A percentile compares a stretch with the other conserved stretches of the same genome.
phyloP scores from a whole-genome alignment of 2,113 vertebrate species.

The Hippocampus guttulatus region DNA sequence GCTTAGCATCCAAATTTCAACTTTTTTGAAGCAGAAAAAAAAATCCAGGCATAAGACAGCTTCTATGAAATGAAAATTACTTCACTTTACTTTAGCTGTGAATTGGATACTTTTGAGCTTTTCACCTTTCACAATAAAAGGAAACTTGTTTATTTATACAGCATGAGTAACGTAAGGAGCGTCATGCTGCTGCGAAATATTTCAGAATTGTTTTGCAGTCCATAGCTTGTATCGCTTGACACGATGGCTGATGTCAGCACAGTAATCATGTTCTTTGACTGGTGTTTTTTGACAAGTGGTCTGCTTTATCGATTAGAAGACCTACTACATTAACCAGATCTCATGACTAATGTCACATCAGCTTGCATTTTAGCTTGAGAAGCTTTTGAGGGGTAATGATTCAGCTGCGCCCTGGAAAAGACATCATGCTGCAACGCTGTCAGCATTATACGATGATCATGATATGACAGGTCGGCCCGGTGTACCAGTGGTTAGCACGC shows the following conservation, averaged over 20 bases:
- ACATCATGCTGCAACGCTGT: constrained; percentile 12
- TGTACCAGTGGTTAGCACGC: no score
- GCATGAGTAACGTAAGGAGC: neutral
- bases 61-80: neutral
- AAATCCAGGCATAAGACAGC: neutral
- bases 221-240: neutral
- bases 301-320: constrained; percentile 7
- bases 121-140: neutral
- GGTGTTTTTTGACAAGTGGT: neutral
- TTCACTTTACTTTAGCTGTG: neutral
- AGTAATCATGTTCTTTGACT: neutral
- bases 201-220: neutral
- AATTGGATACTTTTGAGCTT: neutral
- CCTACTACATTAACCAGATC: neutral
- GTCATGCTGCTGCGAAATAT: neutral
- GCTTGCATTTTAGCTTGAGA: constrained; percentile 15
- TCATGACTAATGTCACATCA: constrained; percentile 15
- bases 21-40: neutral
- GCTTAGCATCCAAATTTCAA: neutral
- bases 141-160: neutral
- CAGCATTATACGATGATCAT: constrained; percentile 9
- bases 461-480: neutral
- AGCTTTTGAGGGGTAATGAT: constrained; percentile 5
- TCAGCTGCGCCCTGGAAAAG: constrained; percentile 34
- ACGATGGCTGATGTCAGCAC: constrained; percentile 7